A percentile compares a stretch with the other conserved stretches of the same genome.
phyloP scores from a whole-genome alignment of 2,113 vertebrate species.

The Laticauda colubrina region DNA sequence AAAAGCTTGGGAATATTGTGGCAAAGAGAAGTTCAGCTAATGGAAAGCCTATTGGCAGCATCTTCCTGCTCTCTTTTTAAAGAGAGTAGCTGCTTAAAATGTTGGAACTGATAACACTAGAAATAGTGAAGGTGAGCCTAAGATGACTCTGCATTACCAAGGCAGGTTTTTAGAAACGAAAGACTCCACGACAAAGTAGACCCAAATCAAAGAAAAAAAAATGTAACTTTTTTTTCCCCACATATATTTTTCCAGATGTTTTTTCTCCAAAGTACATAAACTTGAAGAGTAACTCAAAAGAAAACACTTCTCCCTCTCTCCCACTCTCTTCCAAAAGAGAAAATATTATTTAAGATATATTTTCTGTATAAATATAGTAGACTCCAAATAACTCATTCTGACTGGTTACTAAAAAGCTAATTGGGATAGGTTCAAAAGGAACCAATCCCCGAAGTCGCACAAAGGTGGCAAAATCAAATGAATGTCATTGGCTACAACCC shows the following conservation, averaged over 20 bases:
- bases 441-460: too few relatives aligned
- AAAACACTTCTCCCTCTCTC: constrained; percentile 3
- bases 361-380: too few relatives aligned
- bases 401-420: too few relatives aligned
- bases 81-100: not conserved
- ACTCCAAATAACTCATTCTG: too few relatives aligned
- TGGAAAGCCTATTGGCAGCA: not conserved
- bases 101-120: not conserved
- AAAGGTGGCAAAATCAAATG: too few relatives aligned
- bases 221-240: constrained; percentile 2
- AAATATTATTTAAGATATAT: not conserved
- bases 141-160: not conserved
- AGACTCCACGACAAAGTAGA: not conserved
- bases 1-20: not conserved
- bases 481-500: too few relatives aligned
- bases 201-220: not conserved
- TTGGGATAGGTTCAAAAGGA: too few relatives aligned
- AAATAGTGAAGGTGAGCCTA: not conserved
- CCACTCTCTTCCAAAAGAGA: constrained; percentile 28
- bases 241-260: constrained; percentile 20
- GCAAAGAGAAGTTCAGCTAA: not conserved
- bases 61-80: not conserved
- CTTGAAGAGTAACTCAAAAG: constrained; percentile 24
- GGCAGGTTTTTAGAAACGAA: not conserved
- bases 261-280: constrained; percentile 8